A percentile compares a stretch with the other conserved stretches of the same genome.
These are phyloP conservation scores for Chiloscyllium punctatum DNA, from an alignment of 2,797 vertebrate species.

Conservation along the genomic window DNA sequence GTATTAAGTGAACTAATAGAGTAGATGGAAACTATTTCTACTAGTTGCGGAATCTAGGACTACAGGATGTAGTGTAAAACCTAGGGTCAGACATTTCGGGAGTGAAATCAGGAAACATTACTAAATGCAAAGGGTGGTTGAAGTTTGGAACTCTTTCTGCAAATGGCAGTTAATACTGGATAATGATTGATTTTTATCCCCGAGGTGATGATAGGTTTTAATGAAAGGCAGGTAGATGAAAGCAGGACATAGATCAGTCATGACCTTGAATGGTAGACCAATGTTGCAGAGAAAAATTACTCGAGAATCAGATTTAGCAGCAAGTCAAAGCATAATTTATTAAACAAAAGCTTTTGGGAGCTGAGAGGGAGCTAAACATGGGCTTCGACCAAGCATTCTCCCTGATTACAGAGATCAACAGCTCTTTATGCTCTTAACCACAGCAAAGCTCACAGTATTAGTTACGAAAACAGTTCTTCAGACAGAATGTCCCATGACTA, in stretches of 20 bases:
- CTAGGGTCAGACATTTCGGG: background rate
- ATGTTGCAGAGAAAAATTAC: no score
- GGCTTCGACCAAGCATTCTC: no score
- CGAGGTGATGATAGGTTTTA: background rate
- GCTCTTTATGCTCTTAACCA: no score
- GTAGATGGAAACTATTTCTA: background rate
- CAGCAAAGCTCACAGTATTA: no score
- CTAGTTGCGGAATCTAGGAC: background rate
- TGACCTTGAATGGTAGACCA: background rate
- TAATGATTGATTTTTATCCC: background rate
- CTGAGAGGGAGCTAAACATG: no score
- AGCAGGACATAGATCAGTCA: background rate
- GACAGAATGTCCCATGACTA: no score
- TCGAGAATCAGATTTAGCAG: no score
- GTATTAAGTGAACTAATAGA: background rate
- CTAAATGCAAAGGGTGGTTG: background rate
- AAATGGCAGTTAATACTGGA: background rate
- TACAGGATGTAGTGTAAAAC: no score
- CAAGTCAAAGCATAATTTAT: no score
- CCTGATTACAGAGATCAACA: no score
- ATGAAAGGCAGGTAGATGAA: background rate
- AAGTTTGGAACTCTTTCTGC: background rate
- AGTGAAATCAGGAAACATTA: background rate
- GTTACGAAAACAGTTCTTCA: no score
- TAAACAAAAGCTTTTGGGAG: no score